A percentile compares a stretch with the other conserved stretches of the same genome.
Evolutionary conservation across 2,888 invertebrate species (phyloP).

Genomic region (Drosophila kanekoi): DNA sequence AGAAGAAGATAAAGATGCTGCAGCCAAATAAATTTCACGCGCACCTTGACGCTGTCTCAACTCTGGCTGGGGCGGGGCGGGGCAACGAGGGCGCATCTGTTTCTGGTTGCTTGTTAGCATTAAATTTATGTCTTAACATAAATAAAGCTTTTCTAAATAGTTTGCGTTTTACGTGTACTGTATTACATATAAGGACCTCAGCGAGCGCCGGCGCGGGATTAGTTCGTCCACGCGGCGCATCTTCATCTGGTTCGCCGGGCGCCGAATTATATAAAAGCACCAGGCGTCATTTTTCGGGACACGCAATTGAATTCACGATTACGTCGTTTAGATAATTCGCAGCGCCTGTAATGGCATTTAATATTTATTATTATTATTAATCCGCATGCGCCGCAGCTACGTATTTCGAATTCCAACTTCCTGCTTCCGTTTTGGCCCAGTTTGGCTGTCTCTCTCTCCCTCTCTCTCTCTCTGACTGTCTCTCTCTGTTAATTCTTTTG

Average conservation of each 20-base stretch:
- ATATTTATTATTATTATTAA: slow-evolving; percentile 78
- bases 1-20: slow-evolving; percentile 62
- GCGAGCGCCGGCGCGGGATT: slow-evolving; percentile 31
- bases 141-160: slow-evolving; percentile 81
- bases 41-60: slow-evolving; percentile 53
- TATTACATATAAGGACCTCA: slow-evolving; percentile 21
- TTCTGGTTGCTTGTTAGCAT: slow-evolving; percentile 71
- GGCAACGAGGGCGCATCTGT: slow-evolving; percentile 52
- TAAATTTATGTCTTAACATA: slow-evolving; percentile 80
- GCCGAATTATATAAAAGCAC: slow-evolving; percentile 33
- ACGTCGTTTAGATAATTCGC: slow-evolving; percentile 70
- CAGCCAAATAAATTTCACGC: slow-evolving; percentile 74
- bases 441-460: neutral
- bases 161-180: slow-evolving; percentile 57
- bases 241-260: slow-evolving; percentile 43
- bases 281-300: slow-evolving; percentile 43
- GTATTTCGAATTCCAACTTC: slow-evolving; percentile 14
- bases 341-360: slow-evolving; percentile 72
- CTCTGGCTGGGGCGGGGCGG: neutral
- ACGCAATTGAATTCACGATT: slow-evolving; percentile 74
- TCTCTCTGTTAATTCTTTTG: slow-evolving; percentile 3
- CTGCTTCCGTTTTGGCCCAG: slow-evolving; percentile 11
- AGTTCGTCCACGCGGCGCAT: slow-evolving; percentile 47
- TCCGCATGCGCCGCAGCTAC: slow-evolving; percentile 54
- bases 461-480: neutral